Percentiles rank a stretch among this genome's conserved stretches.
Evolutionary conservation across 2,888 invertebrate species (phyloP).

Genomic region (Drosophila recens): DNA sequence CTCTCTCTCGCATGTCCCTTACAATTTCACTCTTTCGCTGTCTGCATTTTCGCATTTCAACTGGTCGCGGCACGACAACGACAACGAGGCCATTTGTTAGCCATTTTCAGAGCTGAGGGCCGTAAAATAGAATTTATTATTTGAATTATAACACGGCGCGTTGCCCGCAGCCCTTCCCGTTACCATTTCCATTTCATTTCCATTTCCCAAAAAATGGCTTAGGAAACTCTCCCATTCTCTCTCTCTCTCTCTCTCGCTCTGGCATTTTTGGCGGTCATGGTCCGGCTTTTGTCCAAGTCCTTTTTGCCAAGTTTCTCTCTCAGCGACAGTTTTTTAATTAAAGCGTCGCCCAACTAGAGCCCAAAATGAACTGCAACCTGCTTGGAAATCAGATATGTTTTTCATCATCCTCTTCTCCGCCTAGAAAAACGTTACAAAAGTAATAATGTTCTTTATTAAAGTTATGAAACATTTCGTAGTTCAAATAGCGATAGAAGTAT

Average conservation of each 20-base stretch:
- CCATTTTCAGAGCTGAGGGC: slow-evolving; percentile 51
- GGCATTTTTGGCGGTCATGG: slow-evolving; percentile 51
- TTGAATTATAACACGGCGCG: slow-evolving; percentile 58
- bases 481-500: neutral
- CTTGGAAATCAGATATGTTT: slow-evolving; percentile 13
- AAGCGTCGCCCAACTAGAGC: slow-evolving; percentile 31
- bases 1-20: slow-evolving; percentile 7
- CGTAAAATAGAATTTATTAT: slow-evolving; percentile 78
- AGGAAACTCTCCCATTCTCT: too few species aligned
- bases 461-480: neutral
- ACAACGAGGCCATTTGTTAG: slow-evolving; percentile 52
- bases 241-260: neutral
- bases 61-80: slow-evolving; percentile 44
- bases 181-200: slow-evolving; percentile 10
- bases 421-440: neutral
- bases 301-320: slow-evolving; percentile 23
- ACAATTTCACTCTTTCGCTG: slow-evolving; percentile 50
- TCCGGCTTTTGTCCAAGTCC: slow-evolving; percentile 32
- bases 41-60: slow-evolving; percentile 48
- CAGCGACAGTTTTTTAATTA: slow-evolving; percentile 58
- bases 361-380: slow-evolving; percentile 18
- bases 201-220: slow-evolving; percentile 27
- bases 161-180: slow-evolving; percentile 28
- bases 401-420: neutral
- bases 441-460: slow-evolving; percentile 5